Evolutionary conservation across 1,140 invertebrate genomes (phyloP).

Genomic region (Ceratoteleas bidentatus): DNA sequence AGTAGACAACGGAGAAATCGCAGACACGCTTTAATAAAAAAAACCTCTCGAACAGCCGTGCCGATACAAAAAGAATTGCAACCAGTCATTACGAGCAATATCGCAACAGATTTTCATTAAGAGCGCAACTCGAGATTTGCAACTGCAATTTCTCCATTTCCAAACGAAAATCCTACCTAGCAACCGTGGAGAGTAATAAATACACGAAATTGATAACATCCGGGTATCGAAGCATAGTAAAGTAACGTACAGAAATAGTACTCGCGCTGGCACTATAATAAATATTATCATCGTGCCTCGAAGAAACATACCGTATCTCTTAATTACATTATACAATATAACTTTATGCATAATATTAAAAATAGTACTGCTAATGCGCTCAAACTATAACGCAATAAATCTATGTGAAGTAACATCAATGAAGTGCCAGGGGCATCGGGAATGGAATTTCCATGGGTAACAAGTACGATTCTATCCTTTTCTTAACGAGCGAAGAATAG

Average conservation of each 20-base stretch:
- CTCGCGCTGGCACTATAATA: constrained; percentile 37
- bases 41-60: too few relatives aligned
- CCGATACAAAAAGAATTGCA: too few relatives aligned
- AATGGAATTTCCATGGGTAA: constrained; percentile 14
- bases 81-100: too few relatives aligned
- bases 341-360: constrained; percentile 20
- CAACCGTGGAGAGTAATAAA: constrained; percentile 34
- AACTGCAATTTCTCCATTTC: constrained; percentile 35
- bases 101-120: too few relatives aligned
- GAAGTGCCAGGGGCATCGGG: background rate
- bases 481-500: background rate
- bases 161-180: constrained; percentile 13
- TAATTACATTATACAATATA: constrained; percentile 20
- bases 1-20: constrained; percentile 32
- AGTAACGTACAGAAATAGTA: constrained; percentile 44
- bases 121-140: too few relatives aligned
- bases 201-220: constrained; percentile 45
- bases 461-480: constrained; percentile 8
- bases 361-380: constrained; percentile 15
- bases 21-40: constrained; percentile 1
- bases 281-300: constrained; percentile 52
- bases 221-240: constrained; percentile 27
- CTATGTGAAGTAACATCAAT: constrained; percentile 7
- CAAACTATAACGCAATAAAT: constrained; percentile 25
- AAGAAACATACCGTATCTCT: constrained; percentile 13